Base-by-base conservation (phyloP, 2,797 vertebrate species). In the Etheostoma nigrum region DNA sequence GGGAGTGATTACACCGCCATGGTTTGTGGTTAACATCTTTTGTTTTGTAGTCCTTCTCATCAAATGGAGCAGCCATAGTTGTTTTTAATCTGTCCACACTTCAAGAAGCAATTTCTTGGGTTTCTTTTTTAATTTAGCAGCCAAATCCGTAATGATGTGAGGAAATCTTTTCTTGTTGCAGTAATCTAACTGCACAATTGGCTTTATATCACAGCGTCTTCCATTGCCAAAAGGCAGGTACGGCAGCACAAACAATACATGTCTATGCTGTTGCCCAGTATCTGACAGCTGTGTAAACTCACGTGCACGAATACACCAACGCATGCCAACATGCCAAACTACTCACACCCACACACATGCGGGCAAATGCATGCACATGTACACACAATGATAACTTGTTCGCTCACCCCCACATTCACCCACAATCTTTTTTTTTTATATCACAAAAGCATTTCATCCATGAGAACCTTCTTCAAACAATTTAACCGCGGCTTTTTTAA, bases 281-380 rank as follows among this genome's bases (percentile, higher is more conserved):
- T 74, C 65, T 85, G 67, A 88, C 90, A 89, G 88, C 88, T 90
- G 90, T 83, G 78, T 80, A 88, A 86, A 91, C 86, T 72, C 65
- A 70, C n/a, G 14, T 62, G 58, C 62, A 79, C 65, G 42, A 63
- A 58, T 67, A 82, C 72, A 86, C 79, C 81, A 71, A 75, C 10
- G 1, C 53, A 70, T 59, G 60, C 67, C n/a, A 55, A 60, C 55
- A 79, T 62, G 63, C 67, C 44, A 42, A 82, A 78, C 77, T 58
- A 72, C 64, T 67, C 67, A 67, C 48, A 66, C 75, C 77, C 13
- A 62, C 12, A 67, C 72, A 52, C 51, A 76, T 9, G 18, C 63
- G 71, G 21, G 19, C 62, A 79, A n/a, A 67, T 55, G 58, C 59
- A 61, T n/a, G 23, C 64, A 72, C 44, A 72, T 27, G 62, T n/a